A percentile compares a stretch with the other conserved stretches of the same genome.
Evolutionary conservation across 2,797 vertebrate species (phyloP).

Genomic region (Rhynchonycteris naso): DNA sequence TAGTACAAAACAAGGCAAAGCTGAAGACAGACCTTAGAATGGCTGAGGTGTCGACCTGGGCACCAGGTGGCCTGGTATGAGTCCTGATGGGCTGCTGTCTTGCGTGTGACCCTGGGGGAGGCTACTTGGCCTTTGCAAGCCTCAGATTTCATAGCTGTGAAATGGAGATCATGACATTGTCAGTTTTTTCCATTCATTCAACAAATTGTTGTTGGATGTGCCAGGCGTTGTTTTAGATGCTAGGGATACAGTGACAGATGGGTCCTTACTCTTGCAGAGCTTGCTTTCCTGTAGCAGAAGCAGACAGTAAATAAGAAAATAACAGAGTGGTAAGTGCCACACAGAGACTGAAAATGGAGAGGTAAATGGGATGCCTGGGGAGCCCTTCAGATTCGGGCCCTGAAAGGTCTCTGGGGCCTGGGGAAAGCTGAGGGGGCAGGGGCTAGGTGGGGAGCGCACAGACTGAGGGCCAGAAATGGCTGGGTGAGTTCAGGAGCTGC

Average conservation of each 20-base stretch:
- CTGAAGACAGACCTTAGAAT: background rate
- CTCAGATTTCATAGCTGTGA: background rate
- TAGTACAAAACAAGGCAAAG: background rate
- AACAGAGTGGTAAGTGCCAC: slow-evolving; percentile 13
- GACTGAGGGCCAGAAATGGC: background rate
- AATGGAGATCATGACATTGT: background rate
- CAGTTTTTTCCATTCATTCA: background rate
- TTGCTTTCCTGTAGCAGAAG: slow-evolving; percentile 62
- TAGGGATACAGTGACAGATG: slow-evolving; percentile 56
- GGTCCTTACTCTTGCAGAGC: background rate
- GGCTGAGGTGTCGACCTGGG: background rate
- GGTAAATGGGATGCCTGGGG: background rate
- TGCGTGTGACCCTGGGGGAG: background rate
- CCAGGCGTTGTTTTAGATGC: background rate
- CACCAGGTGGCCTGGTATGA: no score
- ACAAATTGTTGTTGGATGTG: background rate
- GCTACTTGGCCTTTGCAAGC: background rate
- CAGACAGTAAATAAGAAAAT: slow-evolving; percentile 56
- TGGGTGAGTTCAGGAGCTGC: background rate
- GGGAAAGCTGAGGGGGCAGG: background rate
- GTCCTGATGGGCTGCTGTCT: background rate
- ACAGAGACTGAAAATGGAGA: slow-evolving; percentile 37
- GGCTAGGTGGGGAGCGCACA: background rate
- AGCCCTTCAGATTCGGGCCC: background rate
- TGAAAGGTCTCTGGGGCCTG: background rate